A percentile compares a stretch with the other conserved stretches of the same genome.
Conservation (phyloP, 2,113 vertebrate genomes). For the Pipra filicauda region DNA sequence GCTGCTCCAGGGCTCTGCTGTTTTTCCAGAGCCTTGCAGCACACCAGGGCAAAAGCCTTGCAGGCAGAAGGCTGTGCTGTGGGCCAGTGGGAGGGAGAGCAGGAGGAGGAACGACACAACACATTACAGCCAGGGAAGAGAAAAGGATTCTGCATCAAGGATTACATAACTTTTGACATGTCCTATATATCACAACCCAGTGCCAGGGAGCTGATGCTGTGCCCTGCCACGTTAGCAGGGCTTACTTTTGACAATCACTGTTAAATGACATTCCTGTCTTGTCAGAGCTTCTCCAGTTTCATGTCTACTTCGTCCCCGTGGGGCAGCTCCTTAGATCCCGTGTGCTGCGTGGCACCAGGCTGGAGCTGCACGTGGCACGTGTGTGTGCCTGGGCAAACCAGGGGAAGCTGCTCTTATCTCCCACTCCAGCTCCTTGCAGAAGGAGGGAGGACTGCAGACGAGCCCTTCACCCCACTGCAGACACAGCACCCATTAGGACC, state of each 20-base stretch:
- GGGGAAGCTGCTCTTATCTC: background rate
- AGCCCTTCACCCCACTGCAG: background rate
- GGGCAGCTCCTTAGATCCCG: background rate
- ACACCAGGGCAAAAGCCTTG: background rate
- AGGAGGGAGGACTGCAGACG: fast-evolving
- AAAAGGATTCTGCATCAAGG: background rate
- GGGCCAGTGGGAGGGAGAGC: background rate
- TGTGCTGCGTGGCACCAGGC: background rate
- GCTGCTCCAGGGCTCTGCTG: background rate
- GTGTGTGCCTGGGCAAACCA: background rate
- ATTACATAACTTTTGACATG: slow-evolving; percentile 20
- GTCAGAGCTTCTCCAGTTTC: background rate
- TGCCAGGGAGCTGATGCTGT: background rate
- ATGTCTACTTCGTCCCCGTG: background rate
- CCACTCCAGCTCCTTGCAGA: background rate
- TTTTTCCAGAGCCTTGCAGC: background rate
- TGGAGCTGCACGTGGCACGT: fast-evolving
- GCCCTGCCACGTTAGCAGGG: background rate
- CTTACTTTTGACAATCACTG: background rate
- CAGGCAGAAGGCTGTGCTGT: background rate
- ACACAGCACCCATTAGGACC: background rate
- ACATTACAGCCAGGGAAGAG: background rate
- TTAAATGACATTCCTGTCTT: background rate
- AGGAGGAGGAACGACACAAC: background rate
- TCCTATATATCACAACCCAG: background rate